Evolutionary conservation across 1,140 invertebrate genomes (phyloP).

Genomic region (Telenomus remus): DNA sequence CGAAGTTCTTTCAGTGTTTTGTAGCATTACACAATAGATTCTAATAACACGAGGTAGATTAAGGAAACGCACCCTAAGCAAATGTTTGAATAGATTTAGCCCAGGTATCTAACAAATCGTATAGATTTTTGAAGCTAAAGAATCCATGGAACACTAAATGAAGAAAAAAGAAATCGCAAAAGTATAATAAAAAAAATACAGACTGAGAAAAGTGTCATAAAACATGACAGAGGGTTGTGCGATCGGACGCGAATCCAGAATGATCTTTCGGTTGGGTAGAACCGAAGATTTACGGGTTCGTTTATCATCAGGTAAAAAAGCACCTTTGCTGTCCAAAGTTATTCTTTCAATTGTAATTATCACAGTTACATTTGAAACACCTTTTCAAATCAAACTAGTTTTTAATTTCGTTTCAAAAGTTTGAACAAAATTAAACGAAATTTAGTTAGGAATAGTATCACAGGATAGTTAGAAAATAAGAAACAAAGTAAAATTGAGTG

Average conservation of each 20-base stretch:
- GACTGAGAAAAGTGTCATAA: slow-evolving; percentile 58
- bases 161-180: slow-evolving; percentile 42
- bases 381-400: too few species aligned
- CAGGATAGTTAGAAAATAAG: too few species aligned
- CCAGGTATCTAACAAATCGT: slow-evolving; percentile 52
- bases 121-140: slow-evolving; percentile 49
- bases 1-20: slow-evolving; percentile 45
- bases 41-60: slow-evolving; percentile 56
- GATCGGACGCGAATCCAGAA: slow-evolving; percentile 53
- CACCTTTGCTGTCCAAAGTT: slow-evolving; percentile 61
- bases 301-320: slow-evolving; percentile 28
- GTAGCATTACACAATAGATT: slow-evolving; percentile 43
- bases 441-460: too few species aligned
- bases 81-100: slow-evolving; percentile 57
- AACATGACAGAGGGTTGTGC: slow-evolving; percentile 52
- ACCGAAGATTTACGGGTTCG: slow-evolving; percentile 66
- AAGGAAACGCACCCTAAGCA: slow-evolving; percentile 57
- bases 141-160: slow-evolving; percentile 46
- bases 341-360: slow-evolving; percentile 3
- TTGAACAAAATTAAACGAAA: too few species aligned
- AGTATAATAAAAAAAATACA: slow-evolving; percentile 37
- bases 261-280: slow-evolving; percentile 54
- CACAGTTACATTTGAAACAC: too few species aligned
- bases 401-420: too few species aligned
- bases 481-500: slow-evolving; percentile 40